Conservation (phyloP, 2,797 vertebrate genomes). For the Coreius guichenoti region DNA sequence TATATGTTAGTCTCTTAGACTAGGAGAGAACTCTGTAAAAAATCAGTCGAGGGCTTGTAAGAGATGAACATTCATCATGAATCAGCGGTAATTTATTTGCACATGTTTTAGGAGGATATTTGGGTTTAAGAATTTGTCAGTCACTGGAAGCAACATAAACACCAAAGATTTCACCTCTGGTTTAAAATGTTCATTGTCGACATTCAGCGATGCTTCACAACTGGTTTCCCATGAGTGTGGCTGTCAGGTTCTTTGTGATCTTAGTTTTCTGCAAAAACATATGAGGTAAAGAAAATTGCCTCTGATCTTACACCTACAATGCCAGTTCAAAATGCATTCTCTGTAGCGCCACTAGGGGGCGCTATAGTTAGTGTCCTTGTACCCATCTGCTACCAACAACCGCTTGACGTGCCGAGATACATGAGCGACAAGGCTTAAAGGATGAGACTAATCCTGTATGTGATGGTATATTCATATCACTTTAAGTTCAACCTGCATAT, state of each 20-base stretch:
- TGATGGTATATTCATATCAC: slow-evolving; percentile 6
- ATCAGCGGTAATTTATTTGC: slow-evolving; percentile 54
- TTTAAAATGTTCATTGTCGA: background rate
- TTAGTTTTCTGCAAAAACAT: background rate
- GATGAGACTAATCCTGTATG: background rate
- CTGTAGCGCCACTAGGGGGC: background rate
- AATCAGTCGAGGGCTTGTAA: background rate
- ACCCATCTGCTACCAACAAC: background rate
- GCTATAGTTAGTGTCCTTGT: background rate
- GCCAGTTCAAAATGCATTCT: background rate
- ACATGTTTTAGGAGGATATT: slow-evolving; percentile 38
- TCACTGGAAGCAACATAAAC: slow-evolving; percentile 56
- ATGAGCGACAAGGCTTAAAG: background rate
- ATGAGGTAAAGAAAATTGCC: background rate
- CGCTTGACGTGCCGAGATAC: background rate
- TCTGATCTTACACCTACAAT: background rate
- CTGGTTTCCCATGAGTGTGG: background rate
- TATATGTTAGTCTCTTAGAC: slow-evolving; percentile 9
- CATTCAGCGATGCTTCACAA: background rate
- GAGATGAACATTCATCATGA: background rate
- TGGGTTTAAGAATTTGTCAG: slow-evolving; percentile 25
- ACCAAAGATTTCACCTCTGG: slow-evolving; percentile 67
- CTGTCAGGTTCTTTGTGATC: background rate
- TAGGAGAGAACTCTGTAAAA: background rate
- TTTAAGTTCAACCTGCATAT: background rate